Evolutionary conservation across 2,888 invertebrate genomes (phyloP).

Genomic region (Stenodera caucasica): DNA sequence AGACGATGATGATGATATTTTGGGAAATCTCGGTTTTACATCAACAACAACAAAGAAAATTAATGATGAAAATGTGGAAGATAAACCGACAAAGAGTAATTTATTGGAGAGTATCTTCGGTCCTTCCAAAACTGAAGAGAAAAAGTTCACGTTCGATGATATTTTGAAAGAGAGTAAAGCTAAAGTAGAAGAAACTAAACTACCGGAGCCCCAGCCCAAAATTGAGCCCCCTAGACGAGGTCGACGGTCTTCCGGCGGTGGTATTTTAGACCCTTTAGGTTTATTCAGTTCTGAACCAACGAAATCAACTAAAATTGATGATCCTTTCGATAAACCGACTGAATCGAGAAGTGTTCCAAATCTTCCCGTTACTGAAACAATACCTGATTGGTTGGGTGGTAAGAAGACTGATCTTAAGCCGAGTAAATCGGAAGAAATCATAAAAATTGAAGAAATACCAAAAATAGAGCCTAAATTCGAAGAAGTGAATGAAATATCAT

Average conservation of each 20-base stretch:
- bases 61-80: constrained; percentile 21
- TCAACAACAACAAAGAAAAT: constrained; percentile 16
- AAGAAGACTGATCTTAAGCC: constrained; percentile 27
- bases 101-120: constrained; percentile 50
- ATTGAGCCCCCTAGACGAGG: constrained; percentile 40
- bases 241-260: constrained; percentile 42
- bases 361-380: constrained; percentile 21
- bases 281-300: constrained; percentile 51
- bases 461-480: constrained; percentile 14
- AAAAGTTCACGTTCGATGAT: constrained; percentile 46
- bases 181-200: constrained; percentile 9
- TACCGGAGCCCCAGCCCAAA: constrained; percentile 19
- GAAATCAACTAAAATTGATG: constrained; percentile 15
- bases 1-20: constrained; percentile 45
- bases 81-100: constrained; percentile 41
- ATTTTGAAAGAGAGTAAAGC: constrained; percentile 46
- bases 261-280: constrained; percentile 62
- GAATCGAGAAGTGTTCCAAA: constrained; percentile 33
- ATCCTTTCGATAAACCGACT: constrained; percentile 42
- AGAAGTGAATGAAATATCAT: constrained; percentile 11
- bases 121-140: constrained; percentile 36
- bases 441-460: constrained; percentile 15
- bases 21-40: constrained; percentile 42
- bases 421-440: constrained; percentile 29
- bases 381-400: constrained; percentile 50